Evolutionary conservation across 2,113 vertebrate genomes (phyloP), one percentile per base, ranked within the genome.

Genomic region (Anas platyrhynchos): DNA sequence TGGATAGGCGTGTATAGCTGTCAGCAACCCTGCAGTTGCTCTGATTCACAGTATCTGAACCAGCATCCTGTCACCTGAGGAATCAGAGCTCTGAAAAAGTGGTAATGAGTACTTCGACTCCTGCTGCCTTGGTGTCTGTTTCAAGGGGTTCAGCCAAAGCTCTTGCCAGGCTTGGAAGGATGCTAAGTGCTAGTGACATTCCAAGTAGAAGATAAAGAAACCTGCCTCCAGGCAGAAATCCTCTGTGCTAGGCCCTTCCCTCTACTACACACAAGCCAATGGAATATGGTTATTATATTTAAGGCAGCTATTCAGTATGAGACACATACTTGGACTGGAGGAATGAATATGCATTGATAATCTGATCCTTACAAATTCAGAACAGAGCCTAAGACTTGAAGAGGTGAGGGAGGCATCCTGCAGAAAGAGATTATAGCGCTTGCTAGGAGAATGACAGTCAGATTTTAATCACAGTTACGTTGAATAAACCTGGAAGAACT

Each of bases 271-370:
- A 26, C 41, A 44, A 91, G 52, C 67, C 44, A 46, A 73, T 4
- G 43, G 55, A 88, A 88, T 63, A 83, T 25, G 18, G 55, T 68
- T 83, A 83, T 67, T 88, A 52, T 41, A 69, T 21, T 52, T 91
- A 74, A 92, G 58, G 90, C 72, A 86, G 91, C 78, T 93, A 69
- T 75, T 56, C 23, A 75, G 50, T 76, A 82, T 87, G 59, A 94
- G 74, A 95, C 61, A 85, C 32, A 0, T 74, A 74, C 80, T 91
- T 93, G 93, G 62, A 96, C 68, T 7, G 4, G 58, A 93, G 66
- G 32, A 91, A 86, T 91, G 94, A 95, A 92, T 88, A 96, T 6
- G 48, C 80, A 69, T 67, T 92, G 91, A 92, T 86, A 38, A 93
- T 80, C 44, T 76, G 46, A 94, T 78, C 52, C 68, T 66, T 89